Evolutionary conservation across 2,797 vertebrate species (phyloP).

Genomic region (Pangasius krempfi): DNA sequence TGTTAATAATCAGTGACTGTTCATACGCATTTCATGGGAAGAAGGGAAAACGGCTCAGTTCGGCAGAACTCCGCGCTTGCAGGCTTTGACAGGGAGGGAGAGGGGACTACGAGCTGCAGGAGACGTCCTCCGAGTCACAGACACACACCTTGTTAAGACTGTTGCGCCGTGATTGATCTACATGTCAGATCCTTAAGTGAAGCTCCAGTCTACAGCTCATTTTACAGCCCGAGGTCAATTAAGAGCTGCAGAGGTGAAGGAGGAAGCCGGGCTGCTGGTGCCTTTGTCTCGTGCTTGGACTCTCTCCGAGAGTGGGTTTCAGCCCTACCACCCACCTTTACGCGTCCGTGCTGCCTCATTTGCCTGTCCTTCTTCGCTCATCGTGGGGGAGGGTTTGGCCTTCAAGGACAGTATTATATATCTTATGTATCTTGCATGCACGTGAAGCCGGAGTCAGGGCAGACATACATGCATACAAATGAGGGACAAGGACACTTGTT

Average conservation of each 20-base stretch:
- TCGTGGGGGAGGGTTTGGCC: conserved; percentile 48
- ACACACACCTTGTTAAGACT: conserved; percentile 69
- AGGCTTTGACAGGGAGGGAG: conserved; percentile 37
- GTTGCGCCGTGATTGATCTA: conserved; percentile 75
- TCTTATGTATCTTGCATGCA: conserved; percentile 9
- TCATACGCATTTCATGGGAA: background rate
- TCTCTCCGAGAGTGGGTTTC: background rate
- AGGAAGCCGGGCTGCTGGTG: conserved; percentile 17
- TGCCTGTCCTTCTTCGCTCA: conserved; percentile 48
- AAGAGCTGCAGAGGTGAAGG: conserved; percentile 53
- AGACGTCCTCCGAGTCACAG: conserved; percentile 67
- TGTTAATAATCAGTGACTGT: background rate
- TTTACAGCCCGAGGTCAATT: conserved; percentile 67
- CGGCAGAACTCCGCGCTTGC: conserved; percentile 3
- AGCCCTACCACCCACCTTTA: conserved; percentile 37
- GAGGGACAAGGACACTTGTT: conserved; percentile 2
- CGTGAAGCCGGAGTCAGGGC: background rate
- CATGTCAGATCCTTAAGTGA: conserved; percentile 73
- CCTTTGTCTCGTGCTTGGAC: conserved; percentile 30
- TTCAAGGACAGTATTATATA: conserved; percentile 39
- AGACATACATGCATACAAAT: background rate
- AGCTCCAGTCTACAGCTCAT: conserved; percentile 59
- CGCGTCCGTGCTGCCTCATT: conserved; percentile 39
- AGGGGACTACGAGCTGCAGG: background rate
- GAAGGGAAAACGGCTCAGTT: background rate